Conservation (phyloP, 1,140 invertebrate species). For the Pomacea maculata region DNA sequence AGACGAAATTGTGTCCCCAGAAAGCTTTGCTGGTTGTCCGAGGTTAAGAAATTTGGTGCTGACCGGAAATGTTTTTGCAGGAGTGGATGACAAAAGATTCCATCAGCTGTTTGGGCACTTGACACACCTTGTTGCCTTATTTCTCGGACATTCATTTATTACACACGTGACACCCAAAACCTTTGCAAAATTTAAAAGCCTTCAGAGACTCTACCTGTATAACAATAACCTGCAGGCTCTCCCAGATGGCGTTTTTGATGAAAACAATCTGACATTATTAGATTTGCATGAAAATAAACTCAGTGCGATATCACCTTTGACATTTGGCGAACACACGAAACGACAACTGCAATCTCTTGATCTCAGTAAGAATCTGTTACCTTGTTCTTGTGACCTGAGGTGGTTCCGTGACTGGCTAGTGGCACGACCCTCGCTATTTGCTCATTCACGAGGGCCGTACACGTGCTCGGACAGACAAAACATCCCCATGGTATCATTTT, state of each 20-base stretch:
- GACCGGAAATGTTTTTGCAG: not conserved
- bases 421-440: not conserved
- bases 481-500: not conserved
- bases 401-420: conserved; percentile 25
- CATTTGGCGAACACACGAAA: too few relatives aligned
- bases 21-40: not conserved
- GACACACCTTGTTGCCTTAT: not conserved
- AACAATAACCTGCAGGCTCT: too few relatives aligned
- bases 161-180: too few relatives aligned
- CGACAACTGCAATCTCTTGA: not conserved
- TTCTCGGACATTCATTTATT: too few relatives aligned
- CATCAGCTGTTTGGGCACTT: not conserved
- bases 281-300: too few relatives aligned
- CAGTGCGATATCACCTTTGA: too few relatives aligned
- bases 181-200: too few relatives aligned
- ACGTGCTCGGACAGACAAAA: not conserved
- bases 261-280: too few relatives aligned
- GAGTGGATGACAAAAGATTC: not conserved
- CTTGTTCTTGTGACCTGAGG: conserved; percentile 14
- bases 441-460: not conserved
- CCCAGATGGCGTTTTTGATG: too few relatives aligned
- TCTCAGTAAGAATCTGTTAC: conserved; percentile 14
- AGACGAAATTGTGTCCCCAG: not conserved
- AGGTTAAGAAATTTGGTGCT: not conserved
- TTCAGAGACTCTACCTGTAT: too few relatives aligned